These are phyloP conservation scores for Goniozus legneri DNA, from an alignment of 1,140 invertebrate genomes.

Conservation along the genomic window DNA sequence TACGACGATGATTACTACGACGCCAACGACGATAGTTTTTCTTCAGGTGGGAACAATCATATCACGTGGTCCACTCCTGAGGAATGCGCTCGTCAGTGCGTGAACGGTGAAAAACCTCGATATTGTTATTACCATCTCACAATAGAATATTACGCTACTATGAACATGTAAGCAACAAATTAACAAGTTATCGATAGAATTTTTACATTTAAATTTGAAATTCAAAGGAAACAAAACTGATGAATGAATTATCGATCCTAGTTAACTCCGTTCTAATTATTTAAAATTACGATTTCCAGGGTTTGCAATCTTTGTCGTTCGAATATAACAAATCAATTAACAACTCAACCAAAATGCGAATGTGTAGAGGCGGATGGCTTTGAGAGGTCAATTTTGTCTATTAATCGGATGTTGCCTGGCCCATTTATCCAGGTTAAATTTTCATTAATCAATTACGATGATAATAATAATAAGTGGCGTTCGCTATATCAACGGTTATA, in stretches of 20 bases:
- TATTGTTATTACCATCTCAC: slow-evolving; percentile 52
- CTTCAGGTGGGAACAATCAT: too few relatives aligned
- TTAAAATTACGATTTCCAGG: too few relatives aligned
- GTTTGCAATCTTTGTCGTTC: slow-evolving; percentile 30
- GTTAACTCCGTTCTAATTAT: too few relatives aligned
- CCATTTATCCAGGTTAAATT: slow-evolving; percentile 55
- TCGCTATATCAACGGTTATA: too few relatives aligned
- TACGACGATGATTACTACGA: too few relatives aligned
- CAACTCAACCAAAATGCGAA: slow-evolving; percentile 47
- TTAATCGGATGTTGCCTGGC: slow-evolving; percentile 63
- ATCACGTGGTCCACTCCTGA: slow-evolving; percentile 9
- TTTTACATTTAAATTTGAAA: neutral
- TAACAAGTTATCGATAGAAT: neutral
- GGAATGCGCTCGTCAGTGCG: slow-evolving; percentile 41
- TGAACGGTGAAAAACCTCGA: slow-evolving; percentile 20
- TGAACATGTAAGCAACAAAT: slow-evolving; percentile 29
- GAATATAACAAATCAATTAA: slow-evolving; percentile 8
- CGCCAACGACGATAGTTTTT: too few relatives aligned
- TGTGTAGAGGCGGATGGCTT: slow-evolving; percentile 61
- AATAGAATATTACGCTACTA: slow-evolving; percentile 52
- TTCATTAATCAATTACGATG: too few relatives aligned
- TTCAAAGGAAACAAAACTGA: neutral
- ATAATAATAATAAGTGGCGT: too few relatives aligned
- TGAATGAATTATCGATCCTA: neutral
- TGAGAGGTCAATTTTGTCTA: slow-evolving; percentile 51